Base-by-base conservation (phyloP, 2,797 vertebrate species). In the Eleutherodactylus coqui region DNA sequence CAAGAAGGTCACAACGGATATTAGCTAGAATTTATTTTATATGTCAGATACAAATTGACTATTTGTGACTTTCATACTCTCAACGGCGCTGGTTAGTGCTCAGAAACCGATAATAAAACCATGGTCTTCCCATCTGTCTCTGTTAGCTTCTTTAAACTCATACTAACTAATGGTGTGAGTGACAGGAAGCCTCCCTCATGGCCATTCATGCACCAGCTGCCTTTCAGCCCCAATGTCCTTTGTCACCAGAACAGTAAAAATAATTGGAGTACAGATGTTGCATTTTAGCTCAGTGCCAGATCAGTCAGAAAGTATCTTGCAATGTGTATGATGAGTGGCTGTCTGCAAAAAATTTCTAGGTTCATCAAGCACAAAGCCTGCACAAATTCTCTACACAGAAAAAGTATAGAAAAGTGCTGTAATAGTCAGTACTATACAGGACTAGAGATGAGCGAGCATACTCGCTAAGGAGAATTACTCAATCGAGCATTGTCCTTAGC, bases 181-280 rank as follows among this genome's bases (percentile, higher is more conserved):
- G 82, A 87, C 76, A 87, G 77, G 43, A 75, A 47, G 51, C 58
- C 70, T 87, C 82, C 82, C 82, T 64, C 49, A 75, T 81, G 86
- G 47, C 69, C 82, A 83, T 79, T 87, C 86, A 75, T 55, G 64
- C 53, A 84, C 76, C 86, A 84, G 82, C 82, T 87, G 82, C 82
- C 86, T 87, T 87, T 80, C 82, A 76, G 45, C 75, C 77, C 67
- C 86, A 81, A 80, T 84, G 86, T 84, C 67, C 77, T 87, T 84
- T 76, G 82, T 84, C 77, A 84, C 43, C 73, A 79, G 36, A 87
- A 84, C 86, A 80, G 67, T 87, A 81, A 87, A 87, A 87, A 87
- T 87, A 87, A 87, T 84, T 87, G 86, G 34, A 58, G 82, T 84
- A 84, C 86, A 87, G 86, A 87, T 87, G 82, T 84, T 84, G 70